These are phyloP conservation scores for Formica selysi DNA, from an alignment of 1,140 invertebrate genomes.

Conservation along the genomic window DNA sequence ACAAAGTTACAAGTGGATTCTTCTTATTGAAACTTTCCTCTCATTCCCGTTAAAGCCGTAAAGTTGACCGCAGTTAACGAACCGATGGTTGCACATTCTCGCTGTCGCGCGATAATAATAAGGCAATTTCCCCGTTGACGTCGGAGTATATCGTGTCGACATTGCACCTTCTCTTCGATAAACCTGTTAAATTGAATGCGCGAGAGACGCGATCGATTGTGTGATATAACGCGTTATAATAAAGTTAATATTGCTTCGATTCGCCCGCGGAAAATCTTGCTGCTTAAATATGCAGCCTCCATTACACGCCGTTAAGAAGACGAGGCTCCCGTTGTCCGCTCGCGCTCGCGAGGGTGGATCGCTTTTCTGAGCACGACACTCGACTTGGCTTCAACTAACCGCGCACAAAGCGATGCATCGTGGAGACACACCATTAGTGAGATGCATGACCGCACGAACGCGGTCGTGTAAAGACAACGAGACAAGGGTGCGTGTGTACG, in stretches of 20 bases:
- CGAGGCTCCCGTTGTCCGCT: not conserved
- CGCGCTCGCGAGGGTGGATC: not conserved
- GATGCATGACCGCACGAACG: conserved; percentile 56
- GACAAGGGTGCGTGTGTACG: not conserved
- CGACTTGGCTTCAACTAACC: conserved; percentile 41
- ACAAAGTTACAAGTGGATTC: not conserved
- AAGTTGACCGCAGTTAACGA: not conserved
- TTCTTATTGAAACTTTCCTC: not conserved
- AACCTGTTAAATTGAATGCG: conserved; percentile 19
- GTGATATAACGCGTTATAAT: not conserved
- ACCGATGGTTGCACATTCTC: not conserved
- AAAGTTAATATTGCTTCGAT: not conserved
- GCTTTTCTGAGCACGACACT: conserved; percentile 22
- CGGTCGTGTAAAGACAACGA: conserved; percentile 18
- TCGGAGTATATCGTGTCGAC: not conserved
- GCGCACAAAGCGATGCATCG: conserved; percentile 60
- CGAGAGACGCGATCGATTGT: conserved; percentile 1
- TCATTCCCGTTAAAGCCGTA: not conserved
- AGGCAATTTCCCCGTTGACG: conserved; percentile 35
- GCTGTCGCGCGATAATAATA: conserved; percentile 11
- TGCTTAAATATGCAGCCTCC: conserved; percentile 16
- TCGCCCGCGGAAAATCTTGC: not conserved
- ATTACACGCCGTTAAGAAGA: conserved; percentile 6
- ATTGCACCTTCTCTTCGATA: not conserved
- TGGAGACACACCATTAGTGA: conserved; percentile 59